phyloP scores from a whole-genome alignment of 2,113 vertebrate genomes.

The Echinops telfairi region DNA sequence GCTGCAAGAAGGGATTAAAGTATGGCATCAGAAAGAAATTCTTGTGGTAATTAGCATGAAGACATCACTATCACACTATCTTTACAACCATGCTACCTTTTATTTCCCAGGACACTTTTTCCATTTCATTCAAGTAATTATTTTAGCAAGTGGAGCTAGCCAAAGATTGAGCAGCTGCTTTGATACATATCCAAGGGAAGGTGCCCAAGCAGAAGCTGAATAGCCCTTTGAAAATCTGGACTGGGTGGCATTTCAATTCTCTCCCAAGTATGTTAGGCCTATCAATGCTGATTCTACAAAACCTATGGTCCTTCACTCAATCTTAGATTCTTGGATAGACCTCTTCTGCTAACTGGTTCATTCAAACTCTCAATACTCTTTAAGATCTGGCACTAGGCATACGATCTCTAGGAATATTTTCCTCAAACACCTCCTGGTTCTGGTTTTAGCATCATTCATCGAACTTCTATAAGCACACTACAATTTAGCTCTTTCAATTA shows the following conservation, averaged over 20 bases:
- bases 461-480: not conserved
- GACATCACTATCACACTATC: not conserved
- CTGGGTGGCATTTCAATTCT: constrained; percentile 20
- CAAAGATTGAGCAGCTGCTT: constrained; percentile 29
- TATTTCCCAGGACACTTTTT: constrained; percentile 22
- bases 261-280: constrained; percentile 22
- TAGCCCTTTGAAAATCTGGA: not conserved
- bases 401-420: constrained; percentile 28
- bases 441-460: constrained; percentile 41
- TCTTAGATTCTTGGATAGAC: constrained; percentile 31
- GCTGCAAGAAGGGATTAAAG: constrained; percentile 41
- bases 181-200: constrained; percentile 21
- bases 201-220: constrained; percentile 34
- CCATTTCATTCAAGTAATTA: constrained; percentile 44
- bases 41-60: constrained; percentile 32
- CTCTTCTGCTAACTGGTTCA: not conserved
- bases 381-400: constrained; percentile 33
- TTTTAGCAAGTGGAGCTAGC: constrained; percentile 38
- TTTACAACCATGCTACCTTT: constrained; percentile 20
- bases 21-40: constrained; percentile 50
- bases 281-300: constrained; percentile 28
- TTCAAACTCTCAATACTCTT: constrained; percentile 51
- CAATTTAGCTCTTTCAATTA: not conserved
- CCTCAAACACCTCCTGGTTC: not conserved
- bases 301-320: not conserved